Evolutionary conservation across 2,113 vertebrate genomes (phyloP).

Genomic region (Mohoua ochrocephala): DNA sequence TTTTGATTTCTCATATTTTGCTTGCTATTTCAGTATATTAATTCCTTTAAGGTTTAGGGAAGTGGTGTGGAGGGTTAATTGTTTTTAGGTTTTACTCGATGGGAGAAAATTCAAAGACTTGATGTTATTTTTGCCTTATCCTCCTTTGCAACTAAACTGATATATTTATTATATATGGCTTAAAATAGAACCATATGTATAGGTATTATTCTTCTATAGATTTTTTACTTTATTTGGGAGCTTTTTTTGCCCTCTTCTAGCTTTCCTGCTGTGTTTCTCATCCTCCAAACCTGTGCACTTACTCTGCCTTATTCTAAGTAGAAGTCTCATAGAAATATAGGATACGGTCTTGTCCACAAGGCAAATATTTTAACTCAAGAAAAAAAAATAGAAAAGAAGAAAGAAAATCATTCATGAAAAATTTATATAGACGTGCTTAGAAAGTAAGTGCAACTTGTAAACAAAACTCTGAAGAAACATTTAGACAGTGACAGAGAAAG

Average conservation of each 20-base stretch:
- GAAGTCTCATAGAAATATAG: background rate
- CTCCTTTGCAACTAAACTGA: background rate
- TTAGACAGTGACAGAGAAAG: background rate
- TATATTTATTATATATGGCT: background rate
- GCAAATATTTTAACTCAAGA: background rate
- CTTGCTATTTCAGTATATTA: background rate
- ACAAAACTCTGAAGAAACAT: background rate
- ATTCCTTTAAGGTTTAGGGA: background rate
- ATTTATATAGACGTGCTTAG: background rate
- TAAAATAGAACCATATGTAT: background rate
- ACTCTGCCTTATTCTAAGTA: background rate
- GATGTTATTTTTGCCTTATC: background rate
- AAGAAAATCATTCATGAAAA: background rate
- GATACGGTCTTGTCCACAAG: background rate
- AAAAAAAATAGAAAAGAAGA: background rate
- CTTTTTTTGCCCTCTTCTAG: background rate
- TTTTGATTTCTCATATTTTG: background rate
- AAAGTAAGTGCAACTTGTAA: background rate
- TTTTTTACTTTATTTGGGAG: background rate
- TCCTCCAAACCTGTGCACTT: background rate
- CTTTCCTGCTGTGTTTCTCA: background rate
- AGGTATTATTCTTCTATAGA: background rate
- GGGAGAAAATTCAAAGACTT: background rate
- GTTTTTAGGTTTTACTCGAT: background rate
- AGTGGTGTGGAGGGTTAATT: background rate